Conservation (phyloP, 2,797 vertebrate species). For the Coregonus suidteri region DNA sequence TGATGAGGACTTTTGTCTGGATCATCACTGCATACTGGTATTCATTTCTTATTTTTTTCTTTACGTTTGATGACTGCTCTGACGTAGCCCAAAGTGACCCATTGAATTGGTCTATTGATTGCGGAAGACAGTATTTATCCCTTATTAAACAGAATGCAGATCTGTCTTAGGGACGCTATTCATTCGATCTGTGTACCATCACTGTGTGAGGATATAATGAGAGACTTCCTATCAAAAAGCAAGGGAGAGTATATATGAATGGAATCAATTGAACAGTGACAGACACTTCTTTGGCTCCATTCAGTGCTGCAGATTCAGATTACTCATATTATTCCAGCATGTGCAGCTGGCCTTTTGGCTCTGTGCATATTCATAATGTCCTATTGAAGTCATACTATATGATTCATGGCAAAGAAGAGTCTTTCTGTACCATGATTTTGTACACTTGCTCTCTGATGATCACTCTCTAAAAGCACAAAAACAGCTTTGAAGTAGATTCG, state of each 20-base stretch:
- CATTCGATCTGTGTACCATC: conserved; percentile 14
- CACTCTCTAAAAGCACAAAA: too few relatives aligned
- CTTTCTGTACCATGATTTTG: background rate
- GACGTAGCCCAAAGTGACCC: background rate
- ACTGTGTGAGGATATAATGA: conserved; percentile 25
- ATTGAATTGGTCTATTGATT: background rate
- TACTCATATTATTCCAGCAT: conserved; percentile 44
- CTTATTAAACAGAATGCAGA: background rate
- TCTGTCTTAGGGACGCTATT: conserved; percentile 45
- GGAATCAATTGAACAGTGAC: conserved; percentile 41
- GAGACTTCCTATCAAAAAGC: conserved; percentile 27
- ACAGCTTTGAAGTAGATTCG: too few relatives aligned
- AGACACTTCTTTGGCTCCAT: conserved; percentile 42
- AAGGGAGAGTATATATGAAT: conserved; percentile 38
- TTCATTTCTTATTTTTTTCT: background rate
- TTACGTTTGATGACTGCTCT: conserved; percentile 1
- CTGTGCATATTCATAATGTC: conserved; percentile 25
- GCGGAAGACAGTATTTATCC: conserved; percentile 9
- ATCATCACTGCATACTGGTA: background rate
- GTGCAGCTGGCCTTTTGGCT: conserved; percentile 43
- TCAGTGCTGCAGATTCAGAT: conserved; percentile 34
- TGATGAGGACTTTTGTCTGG: background rate
- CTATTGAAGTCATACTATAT: background rate
- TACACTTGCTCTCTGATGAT: background rate
- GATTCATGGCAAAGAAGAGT: conserved; percentile 18